These are phyloP conservation scores for Rhabdophis nuchalis DNA, from an alignment of 2,797 vertebrate species.

Conservation along the genomic window DNA sequence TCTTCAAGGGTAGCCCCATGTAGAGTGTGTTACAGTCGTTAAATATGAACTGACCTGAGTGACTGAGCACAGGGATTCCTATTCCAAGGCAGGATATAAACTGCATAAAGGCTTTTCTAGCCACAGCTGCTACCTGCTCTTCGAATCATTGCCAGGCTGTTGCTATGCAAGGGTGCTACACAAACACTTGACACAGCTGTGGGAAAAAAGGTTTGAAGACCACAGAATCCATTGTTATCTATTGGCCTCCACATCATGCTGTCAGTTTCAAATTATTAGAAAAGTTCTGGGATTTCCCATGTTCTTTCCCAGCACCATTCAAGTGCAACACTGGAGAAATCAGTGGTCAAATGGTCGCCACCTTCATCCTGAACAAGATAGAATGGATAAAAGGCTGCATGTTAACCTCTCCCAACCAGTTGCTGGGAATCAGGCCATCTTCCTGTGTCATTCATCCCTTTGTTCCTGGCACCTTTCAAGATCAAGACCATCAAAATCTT, in stretches of 20 bases:
- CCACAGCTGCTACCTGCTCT: neutral
- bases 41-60: neutral
- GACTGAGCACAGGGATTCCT: neutral
- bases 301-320: neutral
- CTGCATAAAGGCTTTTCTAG: neutral
- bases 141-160: neutral
- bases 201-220: neutral
- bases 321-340: neutral
- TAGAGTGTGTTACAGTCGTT: neutral
- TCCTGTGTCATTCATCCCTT: neutral
- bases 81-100: neutral
- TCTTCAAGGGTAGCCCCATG: too few relatives aligned
- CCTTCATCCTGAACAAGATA: neutral
- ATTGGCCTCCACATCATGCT: neutral
- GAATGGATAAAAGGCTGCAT: neutral
- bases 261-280: neutral
- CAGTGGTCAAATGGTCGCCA: neutral
- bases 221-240: neutral
- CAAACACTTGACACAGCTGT: neutral
- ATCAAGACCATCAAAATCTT: neutral
- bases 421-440: neutral
- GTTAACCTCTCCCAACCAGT: neutral
- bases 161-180: neutral
- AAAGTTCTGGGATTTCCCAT: neutral
- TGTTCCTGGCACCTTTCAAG: neutral